These are phyloP conservation scores for Cricetomys ansorgei DNA, from an alignment of 2,113 vertebrate species.

Conservation along the genomic window DNA sequence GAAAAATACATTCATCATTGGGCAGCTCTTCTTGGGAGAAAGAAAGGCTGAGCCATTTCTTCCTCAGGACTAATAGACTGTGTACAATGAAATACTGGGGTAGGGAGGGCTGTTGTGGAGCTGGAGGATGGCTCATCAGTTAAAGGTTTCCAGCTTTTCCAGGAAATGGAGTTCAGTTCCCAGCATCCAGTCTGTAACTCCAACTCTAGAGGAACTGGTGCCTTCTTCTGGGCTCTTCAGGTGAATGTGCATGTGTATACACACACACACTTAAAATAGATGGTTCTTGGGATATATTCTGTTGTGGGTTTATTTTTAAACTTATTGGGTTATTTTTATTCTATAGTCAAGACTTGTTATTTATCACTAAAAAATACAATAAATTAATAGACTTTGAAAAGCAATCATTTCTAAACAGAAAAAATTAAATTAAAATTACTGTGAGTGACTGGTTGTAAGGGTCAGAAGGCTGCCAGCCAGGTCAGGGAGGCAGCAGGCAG, in stretches of 20 bases:
- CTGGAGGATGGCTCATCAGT: background rate
- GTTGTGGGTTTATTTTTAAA: background rate
- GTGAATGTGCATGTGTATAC: background rate
- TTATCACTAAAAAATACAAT: slow-evolving; percentile 46
- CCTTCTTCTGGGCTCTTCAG: background rate
- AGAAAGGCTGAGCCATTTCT: background rate
- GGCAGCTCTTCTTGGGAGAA: background rate
- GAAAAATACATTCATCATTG: background rate
- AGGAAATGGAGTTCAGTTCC: background rate
- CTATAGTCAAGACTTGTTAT: slow-evolving; percentile 8
- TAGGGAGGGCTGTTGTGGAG: background rate
- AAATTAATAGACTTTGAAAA: slow-evolving; percentile 54
- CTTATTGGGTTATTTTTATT: slow-evolving; percentile 15
- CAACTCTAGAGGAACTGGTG: background rate
- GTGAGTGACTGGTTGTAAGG: background rate
- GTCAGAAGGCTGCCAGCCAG: background rate
- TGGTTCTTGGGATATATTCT: background rate
- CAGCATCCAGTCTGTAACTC: background rate
- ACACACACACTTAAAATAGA: background rate
- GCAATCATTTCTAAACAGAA: slow-evolving; percentile 27
- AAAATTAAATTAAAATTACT: background rate
- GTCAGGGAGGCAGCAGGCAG: background rate
- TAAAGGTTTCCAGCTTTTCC: background rate
- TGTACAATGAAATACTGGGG: background rate
- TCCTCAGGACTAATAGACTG: slow-evolving; percentile 54